Base-by-base conservation (phyloP, 1,140 invertebrate genomes). In the Myzus persicae region DNA sequence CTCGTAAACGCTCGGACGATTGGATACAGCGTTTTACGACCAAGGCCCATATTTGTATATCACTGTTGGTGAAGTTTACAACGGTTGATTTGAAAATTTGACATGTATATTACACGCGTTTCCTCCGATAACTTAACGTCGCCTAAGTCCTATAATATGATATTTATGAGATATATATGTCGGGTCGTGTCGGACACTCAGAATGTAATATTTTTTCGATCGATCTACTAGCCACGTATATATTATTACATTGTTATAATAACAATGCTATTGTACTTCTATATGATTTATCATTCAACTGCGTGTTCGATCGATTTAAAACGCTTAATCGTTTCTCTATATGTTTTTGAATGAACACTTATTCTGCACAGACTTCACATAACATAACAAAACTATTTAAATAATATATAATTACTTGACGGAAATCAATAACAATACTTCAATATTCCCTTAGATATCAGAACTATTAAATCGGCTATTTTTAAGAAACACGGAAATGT, bases 21-120 rank as follows among this genome's bases (percentile, higher is more conserved):
- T 54, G 88, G 88, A 59, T 59, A 42, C 85, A 46, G 44, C n/a
- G 51, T 59, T 90, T 90, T 90, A 90, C 40, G 48, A 90, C 88
- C 44, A 26, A 42, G 88, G 22, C 24, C 51, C 51, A 42, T 59
- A 90, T 90, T 59, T 59, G 51, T 90, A 59, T 90, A 59, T 40
- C 51, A 26, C 22, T 36, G 36, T 54, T 85, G 8, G 40, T 31
- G 24, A 82, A 82, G 76, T 82, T 36, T 54, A 89, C n/a, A 54
- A 11, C 38, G 24, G 22, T 24, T 89, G n/a, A 54, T 89, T 89
- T 38, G 31, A 36, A 87, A 87, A 46, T 48, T 87, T 46, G 85
- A 87, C 44, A n/a, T 87, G 18, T 87, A 87, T 87, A 87, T 89
- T 89, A 24, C 51, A 54, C 48, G 9, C 9, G 4, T 26, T 89